Base-by-base conservation (phyloP, 2,113 vertebrate species). In the Thalassarche chlororhynchos region DNA sequence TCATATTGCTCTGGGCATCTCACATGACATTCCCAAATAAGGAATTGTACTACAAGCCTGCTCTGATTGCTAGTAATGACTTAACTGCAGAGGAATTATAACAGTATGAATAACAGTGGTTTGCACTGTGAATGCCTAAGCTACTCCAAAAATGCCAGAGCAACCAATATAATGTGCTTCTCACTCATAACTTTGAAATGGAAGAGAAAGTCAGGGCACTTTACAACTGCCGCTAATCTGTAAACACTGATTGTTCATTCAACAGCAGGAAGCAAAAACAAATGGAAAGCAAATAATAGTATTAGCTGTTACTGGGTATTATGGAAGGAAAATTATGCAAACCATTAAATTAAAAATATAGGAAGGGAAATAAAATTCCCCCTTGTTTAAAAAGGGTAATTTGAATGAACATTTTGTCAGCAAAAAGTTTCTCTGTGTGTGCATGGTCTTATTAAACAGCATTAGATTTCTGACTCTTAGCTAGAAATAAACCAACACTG, bases 1-100 rank as follows among this genome's bases (percentile, higher is more conserved):
- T 97, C 97, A 98, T 98, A 99, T 98, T 98, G 98, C 99, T 99
- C 97, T 98, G 98, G 98, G 98, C 98, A 99, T 99, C 99, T 98
- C 99, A 99, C 99, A 99, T 99, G 99, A 99, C 99, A 99, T 99
- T 99, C 99, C 99, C 99, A 99, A 99, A 99, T 99, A 99, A 99
- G 99, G 99, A 98, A 98, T 99, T 99, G 98, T 97, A 98, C 98
- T 98, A 98, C 98, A 97, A 98, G 99, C 98, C 98, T 98, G 97
- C 98, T 98, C 98, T 99, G 99, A 99, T 99, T 99, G 98, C 99
- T 99, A 98, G 98, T 98, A 98, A 99, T 99, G 99, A 99, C 99
- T 99, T 99, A 99, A 99, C 98, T 97, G 98, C 98, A 98, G 97
- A 99, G 99, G 99, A 99, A 99, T 99, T 99, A 99, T 98, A 99